Percentiles rank a stretch among this genome's conserved stretches.
These are phyloP conservation scores for Lithosia quadra DNA, from an alignment of 2,888 invertebrate species.

Conservation along the genomic window DNA sequence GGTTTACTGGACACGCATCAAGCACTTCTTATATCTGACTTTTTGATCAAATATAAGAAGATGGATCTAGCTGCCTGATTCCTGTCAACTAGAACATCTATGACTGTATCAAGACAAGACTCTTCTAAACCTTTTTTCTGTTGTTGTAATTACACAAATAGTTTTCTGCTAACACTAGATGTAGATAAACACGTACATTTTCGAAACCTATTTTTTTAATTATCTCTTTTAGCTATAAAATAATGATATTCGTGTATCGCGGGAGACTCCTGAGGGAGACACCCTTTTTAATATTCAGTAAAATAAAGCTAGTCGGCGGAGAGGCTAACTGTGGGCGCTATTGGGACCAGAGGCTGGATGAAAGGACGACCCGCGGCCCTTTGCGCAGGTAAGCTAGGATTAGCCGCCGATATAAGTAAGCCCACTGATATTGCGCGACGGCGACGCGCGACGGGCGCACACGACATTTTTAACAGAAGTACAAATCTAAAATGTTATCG, in stretches of 20 bases:
- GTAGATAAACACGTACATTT: too few relatives aligned
- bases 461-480: constrained; percentile 1
- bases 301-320: background rate
- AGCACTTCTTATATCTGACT: background rate
- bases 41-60: too few relatives aligned
- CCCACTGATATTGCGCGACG: constrained; percentile 32
- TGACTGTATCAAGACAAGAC: too few relatives aligned
- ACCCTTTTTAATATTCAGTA: constrained; percentile 15
- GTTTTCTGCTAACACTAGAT: too few relatives aligned
- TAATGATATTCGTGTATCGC: background rate
- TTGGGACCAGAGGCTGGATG: constrained; percentile 22
- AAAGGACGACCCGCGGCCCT: constrained; percentile 25
- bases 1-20: background rate
- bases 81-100: too few relatives aligned
- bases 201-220: too few relatives aligned
- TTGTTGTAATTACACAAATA: background rate
- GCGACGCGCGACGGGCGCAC: constrained; percentile 12
- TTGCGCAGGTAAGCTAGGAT: constrained; percentile 47
- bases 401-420: constrained; percentile 39
- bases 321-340: background rate
- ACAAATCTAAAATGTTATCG: background rate
- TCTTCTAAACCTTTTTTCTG: too few relatives aligned
- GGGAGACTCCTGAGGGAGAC: background rate
- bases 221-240: background rate
- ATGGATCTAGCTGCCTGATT: background rate